Base-by-base conservation (phyloP, 2,888 invertebrate species). In the Lasioglossum figueresi region DNA sequence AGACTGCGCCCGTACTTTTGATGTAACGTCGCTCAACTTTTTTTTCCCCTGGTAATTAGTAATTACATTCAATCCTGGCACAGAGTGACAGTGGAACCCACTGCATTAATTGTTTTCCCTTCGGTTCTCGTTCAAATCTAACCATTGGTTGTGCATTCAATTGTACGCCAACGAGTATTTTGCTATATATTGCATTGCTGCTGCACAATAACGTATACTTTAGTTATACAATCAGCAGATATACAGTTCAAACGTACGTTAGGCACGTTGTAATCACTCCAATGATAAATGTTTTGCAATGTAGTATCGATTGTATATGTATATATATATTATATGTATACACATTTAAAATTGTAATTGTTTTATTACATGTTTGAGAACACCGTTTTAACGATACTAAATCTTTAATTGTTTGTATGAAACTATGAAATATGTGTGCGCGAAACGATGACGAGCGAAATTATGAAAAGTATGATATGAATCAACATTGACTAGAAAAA, bases 1-100 rank as follows among this genome's bases (percentile, higher is more conserved):
- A 80, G 78, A 85, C 82, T 80, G 84, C 80, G 80, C 82, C 80
- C 52, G 66, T 75, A 14, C 43, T 37, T 37, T 59, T 23, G 45
- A 45, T 4, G n/a, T 63, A 68, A 40, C 80, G 70, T 52, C 68
- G 68, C 34, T 80, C 74, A 70, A 52, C 63, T 71, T 66, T 77
- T n/a, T 52, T 76, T 68, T 45, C 40, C 52, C n/a, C 12, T 19
- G 37, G 12, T 70, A 40, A 70, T 70, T 70, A 70, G 40, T 40
- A 70, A 16, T 40, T 74, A 70, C 34, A 82, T 45, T 34, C n/a
- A n/a, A 31, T 70, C 19, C 34, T 27, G 6, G 23, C 31, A 68
- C 31, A 14, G 16, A 59, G 27, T 27, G 52, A 48, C 40, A 34
- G 34, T 59, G 34, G 31, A 31, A 34, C 72, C 34, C 10, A 71